Percentiles rank a stretch among this genome's conserved stretches.
Conservation (phyloP, 2,113 vertebrate genomes). For the Columba livia region DNA sequence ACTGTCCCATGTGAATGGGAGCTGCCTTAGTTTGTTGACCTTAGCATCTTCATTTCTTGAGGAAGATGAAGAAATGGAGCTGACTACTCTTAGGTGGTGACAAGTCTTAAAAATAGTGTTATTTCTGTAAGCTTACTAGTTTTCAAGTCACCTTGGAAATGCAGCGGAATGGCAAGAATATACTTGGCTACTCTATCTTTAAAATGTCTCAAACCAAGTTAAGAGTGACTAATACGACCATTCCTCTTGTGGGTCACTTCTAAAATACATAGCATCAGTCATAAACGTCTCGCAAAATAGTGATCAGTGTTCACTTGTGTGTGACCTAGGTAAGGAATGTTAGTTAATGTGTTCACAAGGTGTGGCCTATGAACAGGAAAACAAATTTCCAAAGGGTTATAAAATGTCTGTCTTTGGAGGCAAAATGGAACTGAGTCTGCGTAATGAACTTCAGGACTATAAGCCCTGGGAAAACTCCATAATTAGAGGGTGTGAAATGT, state of each 20-base stretch:
- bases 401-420: conserved; percentile 26
- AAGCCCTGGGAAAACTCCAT: conserved; percentile 33
- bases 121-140: not conserved
- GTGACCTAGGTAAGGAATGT: not conserved
- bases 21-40: not conserved
- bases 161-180: not conserved
- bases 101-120: not conserved
- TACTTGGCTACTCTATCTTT: not conserved
- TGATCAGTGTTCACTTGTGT: conserved; percentile 4
- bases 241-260: conserved; percentile 23
- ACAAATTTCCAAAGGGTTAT: conserved; percentile 15
- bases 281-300: not conserved
- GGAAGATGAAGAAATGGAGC: not conserved
- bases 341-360: not conserved
- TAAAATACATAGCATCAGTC: not conserved
- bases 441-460: not conserved
- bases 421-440: not conserved
- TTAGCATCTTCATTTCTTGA: not conserved
- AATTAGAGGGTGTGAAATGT: conserved; percentile 17
- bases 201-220: not conserved
- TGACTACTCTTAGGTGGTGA: not conserved
- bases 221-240: not conserved
- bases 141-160: not conserved
- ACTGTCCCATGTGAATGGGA: not conserved
- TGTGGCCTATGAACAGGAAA: conserved; percentile 28